Percentiles rank a stretch among this genome's conserved stretches.
Evolutionary conservation across 2,113 vertebrate genomes (phyloP).

Genomic region (Ictalurus punctatus): DNA sequence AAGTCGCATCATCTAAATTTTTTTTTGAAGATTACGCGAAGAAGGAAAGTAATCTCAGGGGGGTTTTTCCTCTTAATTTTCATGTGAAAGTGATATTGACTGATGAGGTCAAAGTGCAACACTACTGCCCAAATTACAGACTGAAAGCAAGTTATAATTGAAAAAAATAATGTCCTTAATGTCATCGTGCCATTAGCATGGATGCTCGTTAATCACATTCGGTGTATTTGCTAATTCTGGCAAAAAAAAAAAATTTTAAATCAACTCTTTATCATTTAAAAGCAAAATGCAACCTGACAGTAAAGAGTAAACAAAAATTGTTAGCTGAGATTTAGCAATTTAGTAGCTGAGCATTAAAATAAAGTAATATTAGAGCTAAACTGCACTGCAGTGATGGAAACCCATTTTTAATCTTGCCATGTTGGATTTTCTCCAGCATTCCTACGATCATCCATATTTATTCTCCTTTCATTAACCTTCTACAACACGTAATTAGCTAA

Average conservation of each 20-base stretch:
- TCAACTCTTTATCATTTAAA: neutral
- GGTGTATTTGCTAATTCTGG: neutral
- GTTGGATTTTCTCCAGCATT: neutral
- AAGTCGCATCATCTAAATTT: neutral
- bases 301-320: neutral
- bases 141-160: neutral
- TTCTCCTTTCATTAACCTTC: conserved; percentile 3
- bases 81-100: neutral
- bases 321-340: neutral
- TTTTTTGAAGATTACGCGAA: neutral
- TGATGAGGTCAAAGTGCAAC: neutral
- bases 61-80: neutral
- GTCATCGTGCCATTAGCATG: neutral
- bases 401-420: neutral
- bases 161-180: neutral
- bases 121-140: neutral
- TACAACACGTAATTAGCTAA: neutral
- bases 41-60: neutral
- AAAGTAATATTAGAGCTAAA: neutral
- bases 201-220: neutral
- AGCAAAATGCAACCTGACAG: neutral
- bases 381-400: neutral
- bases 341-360: neutral
- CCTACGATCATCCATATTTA: neutral
- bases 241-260: neutral